Percentiles rank a stretch among this genome's conserved stretches.
Evolutionary conservation across 2,113 vertebrate species (phyloP).

Genomic region (Gallinago media): DNA sequence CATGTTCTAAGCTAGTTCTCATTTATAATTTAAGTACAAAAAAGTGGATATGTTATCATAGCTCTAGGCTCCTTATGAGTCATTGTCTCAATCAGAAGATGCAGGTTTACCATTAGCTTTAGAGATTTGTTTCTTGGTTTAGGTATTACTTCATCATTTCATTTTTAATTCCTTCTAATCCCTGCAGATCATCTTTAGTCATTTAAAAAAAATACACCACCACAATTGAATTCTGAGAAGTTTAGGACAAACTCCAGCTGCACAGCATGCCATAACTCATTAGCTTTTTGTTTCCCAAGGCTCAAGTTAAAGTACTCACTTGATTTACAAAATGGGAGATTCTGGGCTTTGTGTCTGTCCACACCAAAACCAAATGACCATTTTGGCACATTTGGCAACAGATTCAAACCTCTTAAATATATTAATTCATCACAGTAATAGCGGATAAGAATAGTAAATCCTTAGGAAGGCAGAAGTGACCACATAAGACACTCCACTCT

Average conservation of each 20-base stretch:
- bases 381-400: neutral
- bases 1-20: neutral
- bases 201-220: neutral
- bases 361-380: neutral
- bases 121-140: constrained; percentile 19
- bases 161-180: constrained; percentile 17
- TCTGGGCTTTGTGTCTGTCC: neutral
- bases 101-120: neutral
- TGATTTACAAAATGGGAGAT: neutral
- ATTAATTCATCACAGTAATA: neutral
- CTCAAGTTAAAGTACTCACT: neutral
- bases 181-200: neutral
- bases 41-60: neutral
- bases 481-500: neutral
- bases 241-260: neutral
- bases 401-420: neutral
- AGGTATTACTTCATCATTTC: neutral
- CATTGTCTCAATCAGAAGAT: neutral
- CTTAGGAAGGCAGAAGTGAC: neutral
- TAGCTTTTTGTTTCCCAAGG: neutral
- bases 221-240: neutral
- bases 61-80: neutral
- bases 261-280: neutral
- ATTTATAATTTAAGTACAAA: neutral
- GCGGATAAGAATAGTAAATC: neutral